These are phyloP conservation scores for Neogobius melanostomus DNA, from an alignment of 2,113 vertebrate genomes.

Conservation along the genomic window DNA sequence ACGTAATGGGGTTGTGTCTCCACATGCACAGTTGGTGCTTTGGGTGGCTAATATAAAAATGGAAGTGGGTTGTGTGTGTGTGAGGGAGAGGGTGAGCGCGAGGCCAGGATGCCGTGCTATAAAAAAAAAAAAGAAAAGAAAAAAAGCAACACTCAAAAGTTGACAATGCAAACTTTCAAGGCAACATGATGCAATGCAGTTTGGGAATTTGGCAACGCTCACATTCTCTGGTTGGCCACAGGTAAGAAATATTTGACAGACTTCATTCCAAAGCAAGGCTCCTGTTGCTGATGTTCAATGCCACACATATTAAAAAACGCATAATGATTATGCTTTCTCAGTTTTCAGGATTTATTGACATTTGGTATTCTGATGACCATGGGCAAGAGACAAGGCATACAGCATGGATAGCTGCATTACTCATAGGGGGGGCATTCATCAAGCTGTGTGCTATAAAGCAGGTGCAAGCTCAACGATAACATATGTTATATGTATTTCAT, in stretches of 20 bases:
- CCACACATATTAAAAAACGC: not conserved
- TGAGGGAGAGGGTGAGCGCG: conserved; percentile 1
- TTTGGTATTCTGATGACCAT: too few relatives aligned
- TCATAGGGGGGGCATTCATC: too few relatives aligned
- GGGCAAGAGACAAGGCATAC: too few relatives aligned
- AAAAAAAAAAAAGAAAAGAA: too few relatives aligned
- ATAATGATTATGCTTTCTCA: not conserved
- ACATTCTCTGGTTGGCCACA: not conserved
- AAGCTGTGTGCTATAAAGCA: too few relatives aligned
- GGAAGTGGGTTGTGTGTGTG: not conserved
- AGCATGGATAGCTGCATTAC: too few relatives aligned
- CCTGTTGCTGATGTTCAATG: not conserved
- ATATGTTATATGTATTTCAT: too few relatives aligned
- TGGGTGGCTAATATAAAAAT: not conserved
- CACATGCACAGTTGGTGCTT: not conserved
- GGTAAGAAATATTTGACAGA: not conserved
- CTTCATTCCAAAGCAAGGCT: not conserved
- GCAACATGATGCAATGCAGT: conserved; percentile 7
- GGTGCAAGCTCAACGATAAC: too few relatives aligned
- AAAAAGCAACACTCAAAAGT: not conserved
- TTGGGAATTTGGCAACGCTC: not conserved
- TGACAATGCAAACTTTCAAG: conserved; percentile 10
- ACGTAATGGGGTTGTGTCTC: not conserved
- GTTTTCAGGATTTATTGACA: too few relatives aligned
- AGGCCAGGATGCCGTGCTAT: not conserved